Evolutionary conservation across 1,140 invertebrate genomes (phyloP), one percentile per base, ranked within the genome.

Genomic region (Portunus trituberculatus): DNA sequence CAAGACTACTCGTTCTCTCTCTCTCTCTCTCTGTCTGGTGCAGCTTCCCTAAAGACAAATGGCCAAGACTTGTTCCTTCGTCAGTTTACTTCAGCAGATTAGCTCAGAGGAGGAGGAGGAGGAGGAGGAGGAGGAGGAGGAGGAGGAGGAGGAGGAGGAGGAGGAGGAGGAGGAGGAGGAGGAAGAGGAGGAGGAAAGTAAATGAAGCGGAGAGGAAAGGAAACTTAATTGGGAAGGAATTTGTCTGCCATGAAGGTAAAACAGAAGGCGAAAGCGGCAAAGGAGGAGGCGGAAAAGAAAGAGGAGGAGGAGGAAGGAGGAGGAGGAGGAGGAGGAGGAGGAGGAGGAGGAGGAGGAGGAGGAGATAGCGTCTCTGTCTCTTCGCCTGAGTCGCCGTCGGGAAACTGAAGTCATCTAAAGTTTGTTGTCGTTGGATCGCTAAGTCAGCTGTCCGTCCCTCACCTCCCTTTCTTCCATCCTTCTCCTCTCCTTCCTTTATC

Each of bases 141-240:
- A 76, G 67, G 67, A 76, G 67, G 67, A 76, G 67, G 67, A 76
- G 67, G 67, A 76, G n/a, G 67, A n/a, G 67, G n/a, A 76, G 67
- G n/a, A n/a, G 67, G 67, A 76, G 67, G 67, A 76, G 67, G n/a
- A 76, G 59, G 59, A 76, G 59, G 20, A 25, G 59, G 10, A 76
- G 20, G 20, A 20, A 20, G 20, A 76, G 59, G 20, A 76, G 67
- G 67, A 76, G 67, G 20, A 2, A 25, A n/a, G 25, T n/a, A 76
- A 76, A 76, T 76, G 67, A 76, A 76, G 67, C 67, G 20, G 67
- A n/a, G 67, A 76, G 67, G n/a, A 76, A n/a, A 76, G 67, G 67
- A n/a, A 76, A 76, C 67, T 76, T 76, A 76, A 76, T 76, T 76
- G 67, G 20, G 25, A 76, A 76, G 67, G 67, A 76, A 76, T 76